phyloP scores from a whole-genome alignment of 1,140 invertebrate species.

The Brachionus calyciflorus region DNA sequence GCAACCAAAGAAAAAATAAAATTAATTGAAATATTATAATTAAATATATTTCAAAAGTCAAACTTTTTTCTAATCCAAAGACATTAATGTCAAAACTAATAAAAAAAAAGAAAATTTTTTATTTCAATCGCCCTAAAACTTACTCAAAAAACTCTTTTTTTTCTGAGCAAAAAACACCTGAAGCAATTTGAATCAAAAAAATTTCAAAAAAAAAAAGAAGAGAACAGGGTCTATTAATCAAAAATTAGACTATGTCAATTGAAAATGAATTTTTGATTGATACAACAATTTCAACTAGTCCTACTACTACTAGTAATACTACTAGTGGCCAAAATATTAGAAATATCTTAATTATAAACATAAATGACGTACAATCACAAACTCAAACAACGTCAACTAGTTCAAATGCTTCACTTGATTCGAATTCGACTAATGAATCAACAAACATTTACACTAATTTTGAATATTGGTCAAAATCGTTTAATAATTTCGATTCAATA shows the following conservation, averaged over 20 bases:
- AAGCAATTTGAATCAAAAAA: too few species aligned
- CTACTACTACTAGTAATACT: too few species aligned
- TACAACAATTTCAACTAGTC: conserved; percentile 19
- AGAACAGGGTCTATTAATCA: conserved; percentile 3
- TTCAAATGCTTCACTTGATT: conserved; percentile 38
- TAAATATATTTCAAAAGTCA: too few species aligned
- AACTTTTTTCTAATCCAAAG: too few species aligned
- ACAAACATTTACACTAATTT: conserved; percentile 8
- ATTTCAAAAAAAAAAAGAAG: too few species aligned
- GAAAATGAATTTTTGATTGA: conserved; percentile 33
- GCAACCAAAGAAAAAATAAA: too few species aligned
- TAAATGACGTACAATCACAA: conserved; percentile 8
- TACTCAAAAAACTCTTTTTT: too few species aligned
- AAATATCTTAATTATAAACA: conserved; percentile 25
- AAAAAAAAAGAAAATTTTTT: too few species aligned
- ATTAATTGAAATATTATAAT: too few species aligned
- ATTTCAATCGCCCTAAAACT: too few species aligned
- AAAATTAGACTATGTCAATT: conserved; percentile 9
- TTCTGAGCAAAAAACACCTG: too few species aligned
- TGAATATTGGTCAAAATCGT: conserved; percentile 39
- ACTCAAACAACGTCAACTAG: background rate
- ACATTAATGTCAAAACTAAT: too few species aligned
- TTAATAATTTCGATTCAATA: conserved; percentile 17
- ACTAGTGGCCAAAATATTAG: background rate
- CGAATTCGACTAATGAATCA: background rate